Conservation (phyloP, 2,888 invertebrate genomes). For the Luffia ferchaultella region DNA sequence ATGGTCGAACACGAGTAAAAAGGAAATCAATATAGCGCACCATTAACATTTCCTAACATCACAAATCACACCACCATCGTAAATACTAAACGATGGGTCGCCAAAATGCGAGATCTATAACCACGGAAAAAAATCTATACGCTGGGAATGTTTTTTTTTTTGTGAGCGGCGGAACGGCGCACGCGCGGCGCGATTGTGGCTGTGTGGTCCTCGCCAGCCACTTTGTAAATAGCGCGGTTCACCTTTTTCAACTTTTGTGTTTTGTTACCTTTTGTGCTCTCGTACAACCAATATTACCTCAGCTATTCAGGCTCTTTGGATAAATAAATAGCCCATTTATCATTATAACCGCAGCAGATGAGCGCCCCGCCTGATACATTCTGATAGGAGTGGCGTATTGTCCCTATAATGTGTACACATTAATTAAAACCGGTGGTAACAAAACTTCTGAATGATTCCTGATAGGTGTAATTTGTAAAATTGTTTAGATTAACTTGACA, state of each 20-base stretch:
- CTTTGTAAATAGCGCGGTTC: slow-evolving; percentile 68
- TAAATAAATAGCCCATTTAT: slow-evolving; percentile 67
- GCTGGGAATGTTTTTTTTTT: slow-evolving; percentile 55
- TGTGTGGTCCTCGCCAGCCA: slow-evolving; percentile 66
- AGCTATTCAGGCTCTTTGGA: slow-evolving; percentile 65
- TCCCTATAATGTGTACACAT: not conserved
- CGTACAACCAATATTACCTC: slow-evolving; percentile 67
- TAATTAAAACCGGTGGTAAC: too few species aligned
- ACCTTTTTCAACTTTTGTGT: slow-evolving; percentile 67
- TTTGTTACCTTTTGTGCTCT: slow-evolving; percentile 68
- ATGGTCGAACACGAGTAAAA: slow-evolving; percentile 21
- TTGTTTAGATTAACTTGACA: too few species aligned
- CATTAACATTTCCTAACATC: slow-evolving; percentile 62
- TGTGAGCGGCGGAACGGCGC: slow-evolving; percentile 49
- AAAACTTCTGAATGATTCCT: too few species aligned
- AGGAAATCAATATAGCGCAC: slow-evolving; percentile 45
- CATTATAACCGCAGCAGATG: slow-evolving; percentile 57
- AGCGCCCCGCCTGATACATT: not conserved
- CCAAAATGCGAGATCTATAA: slow-evolving; percentile 30
- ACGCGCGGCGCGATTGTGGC: slow-evolving; percentile 65
- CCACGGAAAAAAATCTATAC: slow-evolving; percentile 52
- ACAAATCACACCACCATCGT: slow-evolving; percentile 57
- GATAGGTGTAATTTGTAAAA: too few species aligned
- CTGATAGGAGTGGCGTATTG: not conserved
- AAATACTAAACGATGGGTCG: slow-evolving; percentile 54